phyloP scores from a whole-genome alignment of 2,797 vertebrate genomes.

The Coilia nasus region DNA sequence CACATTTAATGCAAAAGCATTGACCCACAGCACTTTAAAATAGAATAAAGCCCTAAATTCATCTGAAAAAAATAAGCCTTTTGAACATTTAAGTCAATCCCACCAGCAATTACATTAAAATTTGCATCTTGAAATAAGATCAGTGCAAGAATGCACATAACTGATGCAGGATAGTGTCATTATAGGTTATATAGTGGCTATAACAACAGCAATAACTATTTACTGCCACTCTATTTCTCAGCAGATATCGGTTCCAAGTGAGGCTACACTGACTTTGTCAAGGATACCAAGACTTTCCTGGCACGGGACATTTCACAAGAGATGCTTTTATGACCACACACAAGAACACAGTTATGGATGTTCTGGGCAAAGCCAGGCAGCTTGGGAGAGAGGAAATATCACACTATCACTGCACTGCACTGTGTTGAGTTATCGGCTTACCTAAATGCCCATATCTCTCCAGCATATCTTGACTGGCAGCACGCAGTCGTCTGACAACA shows the following conservation, averaged over 20 bases:
- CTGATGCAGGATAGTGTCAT: too few relatives aligned
- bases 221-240: neutral
- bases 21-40: too few relatives aligned
- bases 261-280: neutral
- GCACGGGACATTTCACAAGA: constrained; percentile 22
- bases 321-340: neutral
- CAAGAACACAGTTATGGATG: constrained; percentile 3
- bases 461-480: neutral
- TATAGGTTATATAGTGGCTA: neutral
- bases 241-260: neutral
- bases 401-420: neutral
- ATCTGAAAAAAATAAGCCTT: too few relatives aligned
- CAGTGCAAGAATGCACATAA: neutral
- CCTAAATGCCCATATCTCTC: neutral
- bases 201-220: neutral
- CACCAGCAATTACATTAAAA: too few relatives aligned
- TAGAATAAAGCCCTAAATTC: too few relatives aligned
- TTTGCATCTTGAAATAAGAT: neutral
- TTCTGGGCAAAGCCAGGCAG: constrained; percentile 10
- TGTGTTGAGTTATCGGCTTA: neutral
- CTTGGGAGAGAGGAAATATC: neutral
- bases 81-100: too few relatives aligned
- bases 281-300: constrained; percentile 8
- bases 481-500: neutral
- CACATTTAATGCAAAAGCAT: too few relatives aligned